Evolutionary conservation across 1,140 invertebrate genomes (phyloP), one percentile per base, ranked within the genome.

Genomic region (Zaprionus tsacasi): DNA sequence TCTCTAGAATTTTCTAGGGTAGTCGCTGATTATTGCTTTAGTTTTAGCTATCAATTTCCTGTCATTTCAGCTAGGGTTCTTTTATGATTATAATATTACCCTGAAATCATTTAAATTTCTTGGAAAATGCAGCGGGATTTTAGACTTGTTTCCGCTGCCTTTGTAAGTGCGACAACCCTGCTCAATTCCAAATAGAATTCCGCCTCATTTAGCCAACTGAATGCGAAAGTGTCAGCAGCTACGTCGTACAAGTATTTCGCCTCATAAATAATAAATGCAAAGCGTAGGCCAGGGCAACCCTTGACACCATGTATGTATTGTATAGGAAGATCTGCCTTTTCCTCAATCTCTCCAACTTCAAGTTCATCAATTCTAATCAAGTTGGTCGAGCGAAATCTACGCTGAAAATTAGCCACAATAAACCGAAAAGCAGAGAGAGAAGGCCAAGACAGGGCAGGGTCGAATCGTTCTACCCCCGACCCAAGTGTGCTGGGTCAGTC

Each of bases 341-440:
- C 2, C 59, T 35, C 7, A 8, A 7, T 10, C 45, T 25, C 15
- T 25, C 45, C 45, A 58, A 58, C 68, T 78, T 80, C 67, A 75
- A 81, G 65, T 88, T 83, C 85, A 89, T 89, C 81, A 89, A 89
- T 89, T 85, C 86, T 85, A 89, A 89, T 89, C 86, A 89, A 89
- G 81, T 64, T 70, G 35, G 68, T 27, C 56, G 5, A 59, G 61
- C 56, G 35, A 85, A 89, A 89, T 81, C 85, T 85, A 43, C 78
- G 81, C 81, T 79, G 72, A 89, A 89, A 89, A 89, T 89, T 89
- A 89, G 82, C 71, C 78, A 67, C 70, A 70, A 66, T 70, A 79
- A 89, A 90, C 78, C 56, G 85, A 45, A n/a, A 2, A 17, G 13
- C 13, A 40, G 21, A 21, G 21, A 21, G 21, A 58, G 68, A 56